phyloP scores from a whole-genome alignment of 2,888 invertebrate genomes.

The Zygothrica quintamaculata region DNA sequence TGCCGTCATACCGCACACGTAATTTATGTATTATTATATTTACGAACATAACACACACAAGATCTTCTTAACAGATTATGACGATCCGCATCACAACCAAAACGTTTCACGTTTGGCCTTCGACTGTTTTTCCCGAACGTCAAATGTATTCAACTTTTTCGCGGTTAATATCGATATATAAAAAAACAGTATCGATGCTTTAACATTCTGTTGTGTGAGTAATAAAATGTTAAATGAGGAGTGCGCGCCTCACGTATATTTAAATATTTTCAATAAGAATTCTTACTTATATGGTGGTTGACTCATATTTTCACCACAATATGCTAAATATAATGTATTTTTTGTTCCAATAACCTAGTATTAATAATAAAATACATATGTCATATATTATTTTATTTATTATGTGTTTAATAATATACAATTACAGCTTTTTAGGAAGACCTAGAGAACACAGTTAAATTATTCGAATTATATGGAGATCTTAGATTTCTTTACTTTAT shows the following conservation, averaged over 20 bases:
- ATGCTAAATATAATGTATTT: too few species aligned
- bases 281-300: too few species aligned
- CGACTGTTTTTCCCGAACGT: conserved; percentile 33
- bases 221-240: conserved; percentile 11
- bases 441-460: conserved; percentile 41
- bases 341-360: too few species aligned
- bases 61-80: not conserved
- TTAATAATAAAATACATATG: too few species aligned
- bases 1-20: not conserved
- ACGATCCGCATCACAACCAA: conserved; percentile 28
- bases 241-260: too few species aligned
- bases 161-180: conserved; percentile 35
- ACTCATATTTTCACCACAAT: too few species aligned
- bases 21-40: conserved; percentile 8
- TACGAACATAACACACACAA: too few species aligned
- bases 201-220: conserved; percentile 10
- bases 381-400: too few species aligned
- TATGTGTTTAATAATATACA: too few species aligned
- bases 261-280: too few species aligned
- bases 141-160: conserved; percentile 30
- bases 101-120: conserved; percentile 33
- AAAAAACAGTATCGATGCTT: not conserved
- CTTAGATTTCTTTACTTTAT: conserved; percentile 12
- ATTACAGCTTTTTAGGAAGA: too few species aligned
- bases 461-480: conserved; percentile 16